Percentiles rank a stretch among this genome's conserved stretches.
Evolutionary conservation across 2,888 invertebrate genomes (phyloP).

Genomic region (Acanthosepion pharaonis): DNA sequence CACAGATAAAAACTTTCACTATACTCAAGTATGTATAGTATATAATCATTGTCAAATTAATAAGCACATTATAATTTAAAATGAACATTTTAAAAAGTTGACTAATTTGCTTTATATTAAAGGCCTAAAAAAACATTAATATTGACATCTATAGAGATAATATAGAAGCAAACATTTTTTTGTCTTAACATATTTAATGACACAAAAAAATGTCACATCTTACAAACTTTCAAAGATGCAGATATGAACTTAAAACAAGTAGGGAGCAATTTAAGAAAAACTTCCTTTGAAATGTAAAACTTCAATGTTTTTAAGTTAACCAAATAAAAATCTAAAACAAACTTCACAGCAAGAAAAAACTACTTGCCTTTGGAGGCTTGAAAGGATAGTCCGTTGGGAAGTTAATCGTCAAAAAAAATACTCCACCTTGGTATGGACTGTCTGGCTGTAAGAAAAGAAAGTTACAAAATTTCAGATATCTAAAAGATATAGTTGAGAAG

Average conservation of each 20-base stretch:
- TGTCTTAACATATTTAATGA: neutral
- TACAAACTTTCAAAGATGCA: neutral
- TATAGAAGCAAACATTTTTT: too few relatives aligned
- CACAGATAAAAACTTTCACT: too few relatives aligned
- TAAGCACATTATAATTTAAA: too few relatives aligned
- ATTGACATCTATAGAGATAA: too few relatives aligned
- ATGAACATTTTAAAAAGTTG: too few relatives aligned
- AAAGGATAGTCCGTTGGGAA: conserved; percentile 99
- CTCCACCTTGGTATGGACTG: conserved; percentile 99
- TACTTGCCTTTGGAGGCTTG: conserved; percentile 93
- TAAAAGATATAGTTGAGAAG: neutral
- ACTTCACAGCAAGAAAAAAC: neutral
- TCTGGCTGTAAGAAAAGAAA: conserved; percentile 83
- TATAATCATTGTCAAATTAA: too few relatives aligned
- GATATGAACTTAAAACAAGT: too few relatives aligned
- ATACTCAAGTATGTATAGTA: too few relatives aligned
- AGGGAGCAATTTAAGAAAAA: neutral
- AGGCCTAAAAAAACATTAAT: too few relatives aligned
- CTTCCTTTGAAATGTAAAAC: too few relatives aligned
- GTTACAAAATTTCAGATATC: neutral
- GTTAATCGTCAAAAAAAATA: conserved; percentile 99
- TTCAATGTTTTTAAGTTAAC: neutral
- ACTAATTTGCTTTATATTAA: too few relatives aligned
- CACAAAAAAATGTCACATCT: neutral
- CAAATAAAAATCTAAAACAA: neutral